These are phyloP conservation scores for Hirtodrosophila alboralis DNA, from an alignment of 2,888 invertebrate species.

Conservation along the genomic window DNA sequence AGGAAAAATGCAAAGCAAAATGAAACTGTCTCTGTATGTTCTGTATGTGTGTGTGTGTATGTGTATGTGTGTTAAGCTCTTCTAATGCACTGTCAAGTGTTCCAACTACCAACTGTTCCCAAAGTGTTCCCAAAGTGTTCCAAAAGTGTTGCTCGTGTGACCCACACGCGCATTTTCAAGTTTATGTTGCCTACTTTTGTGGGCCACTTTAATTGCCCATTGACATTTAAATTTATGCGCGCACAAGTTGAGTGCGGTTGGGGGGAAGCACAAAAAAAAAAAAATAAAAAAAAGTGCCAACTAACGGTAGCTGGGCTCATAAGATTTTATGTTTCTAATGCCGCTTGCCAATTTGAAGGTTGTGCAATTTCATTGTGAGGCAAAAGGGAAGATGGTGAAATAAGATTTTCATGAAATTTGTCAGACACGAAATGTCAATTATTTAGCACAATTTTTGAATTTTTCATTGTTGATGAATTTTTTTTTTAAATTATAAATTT, in stretches of 20 bases:
- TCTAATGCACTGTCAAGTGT: slow-evolving; percentile 56
- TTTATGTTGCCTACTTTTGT: slow-evolving; percentile 71
- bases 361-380: slow-evolving; percentile 53
- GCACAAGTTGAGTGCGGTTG: slow-evolving; percentile 12
- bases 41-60: slow-evolving; percentile 3
- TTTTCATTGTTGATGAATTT: background rate
- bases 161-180: slow-evolving; percentile 42
- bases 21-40: slow-evolving; percentile 2
- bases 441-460: background rate
- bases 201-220: slow-evolving; percentile 72
- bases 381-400: background rate
- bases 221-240: slow-evolving; percentile 72
- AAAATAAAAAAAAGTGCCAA: slow-evolving; percentile 42
- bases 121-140: slow-evolving; percentile 30
- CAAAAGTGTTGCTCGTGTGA: slow-evolving; percentile 17
- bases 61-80: slow-evolving; percentile 35
- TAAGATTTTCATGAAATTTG: slow-evolving; percentile 3
- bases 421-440: slow-evolving; percentile 1
- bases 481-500: no score
- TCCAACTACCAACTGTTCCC: slow-evolving; percentile 42
- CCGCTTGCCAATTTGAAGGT: slow-evolving; percentile 59
- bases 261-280: slow-evolving; percentile 14
- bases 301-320: slow-evolving; percentile 25
- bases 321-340: slow-evolving; percentile 55
- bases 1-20: slow-evolving; percentile 13